These are phyloP conservation scores for Odobenus rosmarus DNA, from an alignment of 2,113 vertebrate species.

Conservation along the genomic window DNA sequence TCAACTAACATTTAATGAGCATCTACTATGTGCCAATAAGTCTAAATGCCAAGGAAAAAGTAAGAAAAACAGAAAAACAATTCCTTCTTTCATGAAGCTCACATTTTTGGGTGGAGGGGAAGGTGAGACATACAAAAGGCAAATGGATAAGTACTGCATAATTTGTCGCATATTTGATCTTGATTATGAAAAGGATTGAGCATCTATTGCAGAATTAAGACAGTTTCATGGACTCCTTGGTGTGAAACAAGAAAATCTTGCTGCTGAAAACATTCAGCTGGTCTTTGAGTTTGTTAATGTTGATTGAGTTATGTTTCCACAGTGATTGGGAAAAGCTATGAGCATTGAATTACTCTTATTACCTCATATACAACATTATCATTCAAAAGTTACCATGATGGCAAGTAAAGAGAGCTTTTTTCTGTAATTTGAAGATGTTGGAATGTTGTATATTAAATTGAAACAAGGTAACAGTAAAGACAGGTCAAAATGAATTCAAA, in stretches of 20 bases:
- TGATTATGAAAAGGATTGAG: neutral
- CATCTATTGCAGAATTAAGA: neutral
- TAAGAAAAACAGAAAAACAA: neutral
- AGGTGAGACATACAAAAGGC: neutral
- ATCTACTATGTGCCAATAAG: neutral
- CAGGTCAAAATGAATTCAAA: neutral
- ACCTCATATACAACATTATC: neutral
- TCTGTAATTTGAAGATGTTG: neutral
- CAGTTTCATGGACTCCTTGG: neutral
- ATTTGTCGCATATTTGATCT: neutral
- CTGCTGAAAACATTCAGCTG: neutral
- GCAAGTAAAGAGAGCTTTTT: neutral
- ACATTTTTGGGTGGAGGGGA: neutral
- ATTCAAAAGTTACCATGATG: neutral
- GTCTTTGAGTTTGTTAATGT: neutral
- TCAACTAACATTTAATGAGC: neutral
- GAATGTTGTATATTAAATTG: neutral
- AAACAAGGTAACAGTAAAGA: neutral
- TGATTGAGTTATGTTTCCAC: neutral
- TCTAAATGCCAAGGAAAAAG: neutral
- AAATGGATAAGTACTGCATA: neutral
- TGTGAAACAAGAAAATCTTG: neutral
- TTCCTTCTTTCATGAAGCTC: neutral
- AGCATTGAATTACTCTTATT: neutral
- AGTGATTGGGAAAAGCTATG: neutral